Evolutionary conservation across 2,113 vertebrate species (phyloP).

Genomic region (Todiramphus saurophagus): DNA sequence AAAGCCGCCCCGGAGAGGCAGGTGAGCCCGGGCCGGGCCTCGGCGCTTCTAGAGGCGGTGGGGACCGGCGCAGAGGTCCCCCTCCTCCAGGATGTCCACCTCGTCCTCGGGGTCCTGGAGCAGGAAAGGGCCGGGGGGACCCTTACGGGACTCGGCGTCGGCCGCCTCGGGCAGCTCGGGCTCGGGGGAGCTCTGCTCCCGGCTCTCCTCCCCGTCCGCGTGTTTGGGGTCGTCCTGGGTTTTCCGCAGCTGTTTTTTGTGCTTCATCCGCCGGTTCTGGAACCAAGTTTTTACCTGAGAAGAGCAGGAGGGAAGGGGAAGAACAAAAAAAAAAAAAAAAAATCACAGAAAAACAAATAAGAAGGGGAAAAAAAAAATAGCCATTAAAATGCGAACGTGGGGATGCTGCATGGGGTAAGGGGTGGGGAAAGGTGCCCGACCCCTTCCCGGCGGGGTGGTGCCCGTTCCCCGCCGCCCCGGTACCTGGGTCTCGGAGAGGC

Average conservation of each 20-base stretch:
- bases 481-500: slow-evolving; percentile 98
- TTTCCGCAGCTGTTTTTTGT: slow-evolving; percentile 95
- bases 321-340: too few relatives aligned
- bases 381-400: not conserved
- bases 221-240: slow-evolving; percentile 90
- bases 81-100: slow-evolving; percentile 93
- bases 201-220: slow-evolving; percentile 74
- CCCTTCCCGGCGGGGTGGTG: too few relatives aligned
- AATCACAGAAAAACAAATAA: too few relatives aligned
- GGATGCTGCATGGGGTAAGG: not conserved
- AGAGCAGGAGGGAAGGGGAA: not conserved
- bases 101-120: slow-evolving; percentile 90
- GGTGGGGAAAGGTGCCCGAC: fast-evolving
- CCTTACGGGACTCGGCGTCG: slow-evolving; percentile 54
- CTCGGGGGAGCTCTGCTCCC: slow-evolving; percentile 79
- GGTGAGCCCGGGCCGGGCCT: not conserved
- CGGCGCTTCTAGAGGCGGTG: slow-evolving; percentile 80
- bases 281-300: slow-evolving; percentile 95
- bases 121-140: slow-evolving; percentile 73
- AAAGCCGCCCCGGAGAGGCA: not conserved
- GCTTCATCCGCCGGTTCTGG: slow-evolving; percentile 97
- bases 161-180: slow-evolving; percentile 72
- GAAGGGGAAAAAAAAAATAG: too few relatives aligned
- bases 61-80: slow-evolving; percentile 78
- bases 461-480: not conserved